Evolutionary conservation across 2,113 vertebrate genomes (phyloP).

Genomic region (Passer montanus): DNA sequence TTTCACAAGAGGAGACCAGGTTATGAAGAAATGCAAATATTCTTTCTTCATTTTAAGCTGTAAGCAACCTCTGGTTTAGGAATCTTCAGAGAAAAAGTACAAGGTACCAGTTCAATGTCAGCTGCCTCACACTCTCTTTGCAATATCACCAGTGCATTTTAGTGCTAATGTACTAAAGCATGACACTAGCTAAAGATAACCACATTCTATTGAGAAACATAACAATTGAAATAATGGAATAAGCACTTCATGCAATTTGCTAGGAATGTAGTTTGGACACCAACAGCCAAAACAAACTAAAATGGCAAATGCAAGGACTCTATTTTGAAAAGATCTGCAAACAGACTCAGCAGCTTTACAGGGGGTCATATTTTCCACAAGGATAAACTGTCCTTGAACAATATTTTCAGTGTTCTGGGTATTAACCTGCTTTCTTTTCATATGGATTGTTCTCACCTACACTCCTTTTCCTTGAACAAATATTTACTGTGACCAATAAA

Average conservation of each 20-base stretch:
- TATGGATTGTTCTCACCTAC: slow-evolving; percentile 42
- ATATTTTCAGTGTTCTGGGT: slow-evolving; percentile 45
- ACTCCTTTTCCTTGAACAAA: slow-evolving; percentile 43
- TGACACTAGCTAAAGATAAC: slow-evolving; percentile 64
- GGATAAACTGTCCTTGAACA: slow-evolving; percentile 68
- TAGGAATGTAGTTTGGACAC: slow-evolving; percentile 70
- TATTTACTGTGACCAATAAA: slow-evolving; percentile 64
- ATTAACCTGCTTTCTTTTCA: slow-evolving; percentile 46
- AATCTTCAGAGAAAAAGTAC: neutral
- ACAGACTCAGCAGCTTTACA: slow-evolving; percentile 53
- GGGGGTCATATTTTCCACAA: slow-evolving; percentile 68
- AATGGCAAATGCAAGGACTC: slow-evolving; percentile 68
- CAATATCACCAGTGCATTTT: slow-evolving; percentile 24
- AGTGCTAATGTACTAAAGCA: slow-evolving; percentile 50
- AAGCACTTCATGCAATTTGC: slow-evolving; percentile 68
- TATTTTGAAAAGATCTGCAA: slow-evolving; percentile 70
- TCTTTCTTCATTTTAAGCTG: slow-evolving; percentile 22
- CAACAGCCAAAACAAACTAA: slow-evolving; percentile 72
- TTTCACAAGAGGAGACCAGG: neutral
- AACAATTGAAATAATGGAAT: slow-evolving; percentile 71
- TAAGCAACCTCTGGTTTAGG: neutral
- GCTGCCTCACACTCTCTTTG: neutral
- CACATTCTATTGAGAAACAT: slow-evolving; percentile 67
- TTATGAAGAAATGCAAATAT: slow-evolving; percentile 33
- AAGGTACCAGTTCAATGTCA: slow-evolving; percentile 45